Percentiles rank a stretch among this genome's conserved stretches.
Evolutionary conservation across 2,888 invertebrate genomes (phyloP).

Genomic region (Timema podura): DNA sequence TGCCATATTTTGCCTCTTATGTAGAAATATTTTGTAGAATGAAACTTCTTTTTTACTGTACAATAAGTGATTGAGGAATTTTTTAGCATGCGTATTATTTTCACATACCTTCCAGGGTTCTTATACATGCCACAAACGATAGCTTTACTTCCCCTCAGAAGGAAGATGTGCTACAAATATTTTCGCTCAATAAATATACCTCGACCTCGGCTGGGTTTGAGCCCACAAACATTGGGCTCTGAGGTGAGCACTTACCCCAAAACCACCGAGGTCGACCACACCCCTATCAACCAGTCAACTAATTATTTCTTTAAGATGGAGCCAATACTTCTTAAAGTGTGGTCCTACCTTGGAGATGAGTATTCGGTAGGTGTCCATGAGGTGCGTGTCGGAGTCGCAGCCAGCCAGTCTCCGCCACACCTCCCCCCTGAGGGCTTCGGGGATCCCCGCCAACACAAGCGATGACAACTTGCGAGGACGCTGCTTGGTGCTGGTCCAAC

Average conservation of each 20-base stretch:
- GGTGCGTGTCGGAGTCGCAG: slow-evolving; percentile 74
- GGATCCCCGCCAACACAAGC: slow-evolving; percentile 84
- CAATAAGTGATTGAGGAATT: too few species aligned
- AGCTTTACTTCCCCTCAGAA: not conserved
- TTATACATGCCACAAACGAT: not conserved
- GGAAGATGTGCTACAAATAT: not conserved
- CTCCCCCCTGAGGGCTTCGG: slow-evolving; percentile 93
- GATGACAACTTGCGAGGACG: slow-evolving; percentile 78
- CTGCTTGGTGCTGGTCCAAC: slow-evolving; percentile 59
- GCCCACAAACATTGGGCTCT: too few species aligned
- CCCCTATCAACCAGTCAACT: not conserved
- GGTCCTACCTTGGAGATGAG: slow-evolving; percentile 94
- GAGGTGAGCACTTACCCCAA: too few species aligned
- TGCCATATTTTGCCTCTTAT: too few species aligned
- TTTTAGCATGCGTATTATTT: too few species aligned
- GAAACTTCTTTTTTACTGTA: too few species aligned
- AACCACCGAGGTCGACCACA: not conserved
- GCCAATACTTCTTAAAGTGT: too few species aligned
- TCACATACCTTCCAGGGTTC: too few species aligned
- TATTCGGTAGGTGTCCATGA: slow-evolving; percentile 89
- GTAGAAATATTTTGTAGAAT: too few species aligned
- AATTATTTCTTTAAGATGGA: slow-evolving; percentile 20
- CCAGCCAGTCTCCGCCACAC: slow-evolving; percentile 96
- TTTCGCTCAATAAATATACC: not conserved
- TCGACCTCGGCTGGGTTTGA: too few species aligned